A percentile compares a stretch with the other conserved stretches of the same genome.
These are phyloP conservation scores for Papilio polytes DNA, from an alignment of 1,140 invertebrate species.

Conservation along the genomic window DNA sequence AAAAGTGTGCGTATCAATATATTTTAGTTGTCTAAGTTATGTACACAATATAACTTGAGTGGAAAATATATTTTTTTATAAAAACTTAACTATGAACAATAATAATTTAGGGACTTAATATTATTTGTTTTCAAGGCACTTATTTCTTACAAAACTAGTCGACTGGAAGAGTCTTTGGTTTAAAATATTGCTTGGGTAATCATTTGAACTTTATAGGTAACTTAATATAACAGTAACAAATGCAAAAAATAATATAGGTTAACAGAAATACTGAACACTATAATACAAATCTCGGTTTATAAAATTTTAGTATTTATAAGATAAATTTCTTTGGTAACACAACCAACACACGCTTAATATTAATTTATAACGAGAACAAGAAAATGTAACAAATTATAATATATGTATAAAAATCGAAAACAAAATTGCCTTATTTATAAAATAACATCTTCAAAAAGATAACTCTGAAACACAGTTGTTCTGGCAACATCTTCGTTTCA, in stretches of 20 bases:
- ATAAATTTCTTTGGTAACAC: conserved; percentile 82
- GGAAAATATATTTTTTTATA: conserved; percentile 13
- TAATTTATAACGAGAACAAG: conserved; percentile 80
- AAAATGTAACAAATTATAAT: conserved; percentile 77
- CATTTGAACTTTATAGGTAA: conserved; percentile 80
- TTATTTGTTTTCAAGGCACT: conserved; percentile 73
- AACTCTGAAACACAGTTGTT: background rate
- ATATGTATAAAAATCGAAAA: conserved; percentile 65
- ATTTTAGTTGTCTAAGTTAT: background rate
- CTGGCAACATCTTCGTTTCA: background rate
- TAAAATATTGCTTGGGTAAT: conserved; percentile 70
- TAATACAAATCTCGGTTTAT: conserved; percentile 66
- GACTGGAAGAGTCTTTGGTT: conserved; percentile 79
- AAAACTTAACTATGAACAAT: conserved; percentile 51
- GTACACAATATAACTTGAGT: conserved; percentile 22
- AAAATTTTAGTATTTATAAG: conserved; percentile 56
- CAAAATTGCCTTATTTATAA: conserved; percentile 62
- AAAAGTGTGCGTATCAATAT: conserved; percentile 36
- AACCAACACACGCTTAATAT: conserved; percentile 80
- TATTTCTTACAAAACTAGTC: conserved; percentile 69
- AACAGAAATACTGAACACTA: conserved; percentile 76
- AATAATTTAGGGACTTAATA: conserved; percentile 66
- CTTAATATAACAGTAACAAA: conserved; percentile 81
- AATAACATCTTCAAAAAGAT: conserved; percentile 45
- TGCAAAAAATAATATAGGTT: conserved; percentile 74